These are phyloP conservation scores for Brachionus paranguensis DNA, from an alignment of 1,140 invertebrate genomes.

Conservation along the genomic window DNA sequence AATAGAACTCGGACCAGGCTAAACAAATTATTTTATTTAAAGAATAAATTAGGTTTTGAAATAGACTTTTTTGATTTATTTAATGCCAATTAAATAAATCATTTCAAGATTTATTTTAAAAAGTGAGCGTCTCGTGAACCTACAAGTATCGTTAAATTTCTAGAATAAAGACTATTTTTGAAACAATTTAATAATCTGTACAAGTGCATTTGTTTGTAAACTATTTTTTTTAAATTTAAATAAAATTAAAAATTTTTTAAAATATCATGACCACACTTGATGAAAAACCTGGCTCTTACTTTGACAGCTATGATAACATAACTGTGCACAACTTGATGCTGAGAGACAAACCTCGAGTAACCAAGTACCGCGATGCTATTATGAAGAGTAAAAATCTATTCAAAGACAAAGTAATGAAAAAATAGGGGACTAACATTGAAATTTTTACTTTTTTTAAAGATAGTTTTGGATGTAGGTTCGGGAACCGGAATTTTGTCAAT, in stretches of 20 bases:
- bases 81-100: neutral
- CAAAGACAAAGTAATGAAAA: constrained; percentile 45
- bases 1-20: neutral
- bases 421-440: neutral
- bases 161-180: neutral
- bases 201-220: neutral
- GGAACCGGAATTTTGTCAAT: constrained; percentile 88
- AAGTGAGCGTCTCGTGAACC: neutral
- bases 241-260: neutral
- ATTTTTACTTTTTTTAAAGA: constrained; percentile 46
- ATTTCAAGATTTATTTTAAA: neutral
- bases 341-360: neutral
- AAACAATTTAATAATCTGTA: neutral
- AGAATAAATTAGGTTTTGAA: neutral
- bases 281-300: constrained; percentile 11
- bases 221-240: neutral
- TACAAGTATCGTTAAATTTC: neutral
- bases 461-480: constrained; percentile 86
- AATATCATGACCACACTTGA: constrained; percentile 18
- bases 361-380: constrained; percentile 50
- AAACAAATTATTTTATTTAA: neutral
- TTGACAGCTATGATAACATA: constrained; percentile 37
- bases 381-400: constrained; percentile 49
- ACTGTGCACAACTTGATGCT: constrained; percentile 32
- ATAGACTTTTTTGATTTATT: too few species aligned